These are phyloP conservation scores for Tortricodes alternella DNA, from an alignment of 2,888 invertebrate species.

Conservation along the genomic window DNA sequence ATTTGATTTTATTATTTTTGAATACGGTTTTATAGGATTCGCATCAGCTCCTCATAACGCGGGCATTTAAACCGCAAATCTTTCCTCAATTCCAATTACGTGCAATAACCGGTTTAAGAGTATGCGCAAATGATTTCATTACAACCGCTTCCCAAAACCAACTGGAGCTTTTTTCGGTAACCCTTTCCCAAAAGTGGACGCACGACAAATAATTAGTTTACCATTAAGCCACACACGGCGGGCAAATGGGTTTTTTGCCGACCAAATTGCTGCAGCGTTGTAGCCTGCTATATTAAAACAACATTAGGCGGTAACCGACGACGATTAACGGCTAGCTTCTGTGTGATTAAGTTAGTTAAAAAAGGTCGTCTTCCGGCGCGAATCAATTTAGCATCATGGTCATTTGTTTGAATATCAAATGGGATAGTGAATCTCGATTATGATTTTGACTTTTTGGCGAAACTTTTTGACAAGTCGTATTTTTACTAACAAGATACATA, in stretches of 20 bases:
- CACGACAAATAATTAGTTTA: slow-evolving; percentile 65
- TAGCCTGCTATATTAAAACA: slow-evolving; percentile 68
- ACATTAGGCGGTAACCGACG: slow-evolving; percentile 58
- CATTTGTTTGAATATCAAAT: slow-evolving; percentile 21
- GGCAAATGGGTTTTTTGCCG: slow-evolving; percentile 65
- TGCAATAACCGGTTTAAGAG: not conserved
- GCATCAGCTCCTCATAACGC: no score
- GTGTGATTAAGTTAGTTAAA: slow-evolving; percentile 31
- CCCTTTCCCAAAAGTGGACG: slow-evolving; percentile 37
- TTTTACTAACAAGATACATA: no score
- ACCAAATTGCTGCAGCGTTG: slow-evolving; percentile 61
- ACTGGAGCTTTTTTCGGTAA: slow-evolving; percentile 37
- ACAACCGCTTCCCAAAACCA: slow-evolving; percentile 25
- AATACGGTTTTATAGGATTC: no score
- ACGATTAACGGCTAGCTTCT: slow-evolving; percentile 29
- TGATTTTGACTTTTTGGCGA: no score
- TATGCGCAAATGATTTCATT: slow-evolving; percentile 14
- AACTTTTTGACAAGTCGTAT: no score
- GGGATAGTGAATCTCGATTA: not conserved
- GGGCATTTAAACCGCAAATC: not conserved
- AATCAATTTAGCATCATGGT: slow-evolving; percentile 21
- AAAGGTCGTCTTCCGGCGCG: slow-evolving; percentile 30
- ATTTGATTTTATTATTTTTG: no score
- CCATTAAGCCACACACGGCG: slow-evolving; percentile 70
- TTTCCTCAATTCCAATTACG: not conserved